A percentile compares a stretch with the other conserved stretches of the same genome.
These are phyloP conservation scores for Antigone vipio DNA, from an alignment of 2,113 vertebrate genomes.

Conservation along the genomic window DNA sequence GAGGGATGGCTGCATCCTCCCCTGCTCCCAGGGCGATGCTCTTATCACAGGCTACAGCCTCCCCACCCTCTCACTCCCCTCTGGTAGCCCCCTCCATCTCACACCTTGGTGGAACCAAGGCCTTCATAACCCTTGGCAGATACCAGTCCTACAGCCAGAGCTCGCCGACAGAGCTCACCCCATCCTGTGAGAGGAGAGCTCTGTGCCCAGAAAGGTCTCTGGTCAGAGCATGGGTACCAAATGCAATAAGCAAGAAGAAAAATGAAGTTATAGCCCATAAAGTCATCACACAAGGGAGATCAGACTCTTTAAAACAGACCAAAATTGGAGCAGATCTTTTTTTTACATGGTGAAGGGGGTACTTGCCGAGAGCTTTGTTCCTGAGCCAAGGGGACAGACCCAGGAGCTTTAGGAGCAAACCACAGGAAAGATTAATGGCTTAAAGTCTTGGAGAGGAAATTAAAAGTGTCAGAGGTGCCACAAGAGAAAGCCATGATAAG, in stretches of 20 bases:
- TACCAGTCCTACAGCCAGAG: background rate
- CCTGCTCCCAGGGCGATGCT: background rate
- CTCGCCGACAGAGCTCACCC: background rate
- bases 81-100: background rate
- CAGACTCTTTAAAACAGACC: background rate
- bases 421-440: slow-evolving; percentile 20
- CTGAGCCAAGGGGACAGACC: background rate
- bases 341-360: background rate
- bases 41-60: background rate
- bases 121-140: background rate
- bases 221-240: background rate
- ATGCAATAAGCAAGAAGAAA: background rate
- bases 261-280: background rate
- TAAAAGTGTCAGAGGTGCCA: background rate
- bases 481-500: slow-evolving; percentile 6
- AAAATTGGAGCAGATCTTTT: background rate
- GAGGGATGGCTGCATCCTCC: background rate
- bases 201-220: rapidly evolving
- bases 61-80: background rate
- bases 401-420: background rate
- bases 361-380: background rate
- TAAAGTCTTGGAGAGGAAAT: slow-evolving; percentile 11
- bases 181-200: background rate
- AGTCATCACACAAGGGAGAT: background rate
- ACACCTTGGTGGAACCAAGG: background rate